A percentile compares a stretch with the other conserved stretches of the same genome.
Evolutionary conservation across 2,888 invertebrate genomes (phyloP).

Genomic region (Spicauda simplicius): DNA sequence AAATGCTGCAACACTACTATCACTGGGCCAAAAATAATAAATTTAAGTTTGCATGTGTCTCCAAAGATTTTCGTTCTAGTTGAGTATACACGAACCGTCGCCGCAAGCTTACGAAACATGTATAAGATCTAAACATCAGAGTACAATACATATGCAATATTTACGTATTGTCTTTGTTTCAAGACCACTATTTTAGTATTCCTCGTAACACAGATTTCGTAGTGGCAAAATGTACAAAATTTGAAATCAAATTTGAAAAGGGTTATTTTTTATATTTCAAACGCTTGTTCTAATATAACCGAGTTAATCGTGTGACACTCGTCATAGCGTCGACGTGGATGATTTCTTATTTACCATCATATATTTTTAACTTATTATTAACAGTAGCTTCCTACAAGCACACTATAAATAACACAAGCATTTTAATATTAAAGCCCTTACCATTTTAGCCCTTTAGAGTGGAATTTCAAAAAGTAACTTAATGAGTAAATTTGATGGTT

Average conservation of each 20-base stretch:
- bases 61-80: slow-evolving; percentile 10
- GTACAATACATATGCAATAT: not conserved
- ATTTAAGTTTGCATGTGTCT: not conserved
- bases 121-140: not conserved
- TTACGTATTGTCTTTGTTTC: not conserved
- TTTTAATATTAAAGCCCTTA: too few relatives aligned
- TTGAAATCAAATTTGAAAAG: slow-evolving; percentile 6
- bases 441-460: too few relatives aligned
- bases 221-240: not conserved
- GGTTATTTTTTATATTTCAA: not conserved
- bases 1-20: not conserved
- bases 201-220: not conserved
- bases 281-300: too few relatives aligned
- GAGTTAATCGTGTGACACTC: too few relatives aligned
- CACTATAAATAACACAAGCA: too few relatives aligned
- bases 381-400: too few relatives aligned
- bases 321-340: too few relatives aligned
- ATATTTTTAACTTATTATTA: too few relatives aligned
- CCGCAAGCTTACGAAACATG: slow-evolving; percentile 14
- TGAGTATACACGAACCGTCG: slow-evolving; percentile 4
- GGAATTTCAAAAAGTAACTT: too few relatives aligned
- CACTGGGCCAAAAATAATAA: not conserved
- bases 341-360: too few relatives aligned
- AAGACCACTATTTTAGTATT: slow-evolving; percentile 11
- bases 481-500: too few relatives aligned